phyloP scores from a whole-genome alignment of 1,140 invertebrate genomes.

The Hyposmocoma kahamanoa region DNA sequence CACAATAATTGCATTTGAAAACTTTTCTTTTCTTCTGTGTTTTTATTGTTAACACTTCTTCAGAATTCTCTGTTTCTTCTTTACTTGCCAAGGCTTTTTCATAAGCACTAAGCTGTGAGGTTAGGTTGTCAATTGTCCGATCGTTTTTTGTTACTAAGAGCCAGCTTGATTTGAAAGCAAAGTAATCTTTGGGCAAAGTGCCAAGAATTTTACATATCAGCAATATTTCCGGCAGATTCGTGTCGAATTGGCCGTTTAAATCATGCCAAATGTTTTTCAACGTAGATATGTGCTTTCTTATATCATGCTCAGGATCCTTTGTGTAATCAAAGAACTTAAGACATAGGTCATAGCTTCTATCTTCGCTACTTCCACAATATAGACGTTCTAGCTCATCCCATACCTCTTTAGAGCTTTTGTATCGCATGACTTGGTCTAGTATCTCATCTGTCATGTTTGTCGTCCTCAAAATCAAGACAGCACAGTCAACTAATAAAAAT shows the following conservation, averaged over 20 bases:
- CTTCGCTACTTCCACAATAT: conserved; percentile 18
- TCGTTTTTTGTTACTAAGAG: conserved; percentile 11
- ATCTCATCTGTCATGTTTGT: too few species aligned
- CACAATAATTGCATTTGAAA: conserved; percentile 12
- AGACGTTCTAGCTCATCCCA: too few species aligned
- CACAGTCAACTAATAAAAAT: too few species aligned
- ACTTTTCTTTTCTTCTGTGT: conserved; percentile 6
- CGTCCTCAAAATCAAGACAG: too few species aligned
- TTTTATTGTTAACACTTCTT: conserved; percentile 2
- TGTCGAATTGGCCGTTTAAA: too few species aligned
- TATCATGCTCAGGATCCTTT: conserved; percentile 10
- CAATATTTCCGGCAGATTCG: conserved; percentile 15
- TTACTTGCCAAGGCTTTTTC: conserved; percentile 10
- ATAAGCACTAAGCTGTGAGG: conserved; percentile 13
- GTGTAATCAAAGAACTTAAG: conserved; percentile 21
- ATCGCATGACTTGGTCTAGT: too few species aligned
- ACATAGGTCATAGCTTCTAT: conserved; percentile 19
- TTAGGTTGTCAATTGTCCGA: conserved; percentile 15
- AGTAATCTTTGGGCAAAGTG: conserved; percentile 11
- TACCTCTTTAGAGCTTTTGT: too few species aligned
- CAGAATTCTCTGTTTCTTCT: background rate
- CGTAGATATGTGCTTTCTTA: conserved; percentile 14
- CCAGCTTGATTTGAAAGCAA: conserved; percentile 20
- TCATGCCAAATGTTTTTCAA: conserved; percentile 15
- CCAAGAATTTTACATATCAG: conserved; percentile 21